Base-by-base conservation (phyloP, 53 echinoderm and acorn worm genomes). In the Pentamera pediparva region DNA sequence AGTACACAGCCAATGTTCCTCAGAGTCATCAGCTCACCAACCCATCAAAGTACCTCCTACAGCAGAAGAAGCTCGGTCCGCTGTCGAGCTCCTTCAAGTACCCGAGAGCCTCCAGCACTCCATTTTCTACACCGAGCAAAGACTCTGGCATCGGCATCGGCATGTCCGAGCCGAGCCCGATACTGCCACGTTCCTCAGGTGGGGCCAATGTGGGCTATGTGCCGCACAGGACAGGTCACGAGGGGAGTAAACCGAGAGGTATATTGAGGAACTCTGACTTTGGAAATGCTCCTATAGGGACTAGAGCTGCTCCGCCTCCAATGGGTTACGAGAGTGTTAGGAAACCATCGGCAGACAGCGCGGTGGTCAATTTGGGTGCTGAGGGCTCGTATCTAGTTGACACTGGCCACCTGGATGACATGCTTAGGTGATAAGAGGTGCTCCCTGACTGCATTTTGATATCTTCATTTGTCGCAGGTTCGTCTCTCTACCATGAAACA, bases 21-120 rank as follows among this genome's bases (percentile, higher is more conserved):
- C 11, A 67, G 17, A 43, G 15, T 24, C 45, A 67, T 22, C 13
- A 30, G 45, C 67, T 30, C 29, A 27, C 32, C 21, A 6, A 18
- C 63, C 40, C 41, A 27, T 24, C 45, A 21, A 29, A 40, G 20
- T 45, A 67, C n/a, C 73, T 64, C 39, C 34, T 76, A 61, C 55
- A 61, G 72, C 56, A 58, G 32, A 38, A 76, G 47, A 86, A 24
- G 18, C 35, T 63, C 40, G 62, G 76, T 26, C 75, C 63, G n/a
- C 54, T 75, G 50, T 38, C 56, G 62, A 30, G 74, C 0, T 62
- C 83, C 25, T 37, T 52, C 29, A 91, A 79, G 24, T 81, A 85
- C 21, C 62, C 63, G 6, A 82, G 91, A 64, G 96, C 96, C 15
- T 81, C 88, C 41, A 95, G 96, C 75, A 95, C 96, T 2, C 96